A percentile compares a stretch with the other conserved stretches of the same genome.
Conservation (phyloP, 2,888 invertebrate genomes). For the Odontomyia ornata region DNA sequence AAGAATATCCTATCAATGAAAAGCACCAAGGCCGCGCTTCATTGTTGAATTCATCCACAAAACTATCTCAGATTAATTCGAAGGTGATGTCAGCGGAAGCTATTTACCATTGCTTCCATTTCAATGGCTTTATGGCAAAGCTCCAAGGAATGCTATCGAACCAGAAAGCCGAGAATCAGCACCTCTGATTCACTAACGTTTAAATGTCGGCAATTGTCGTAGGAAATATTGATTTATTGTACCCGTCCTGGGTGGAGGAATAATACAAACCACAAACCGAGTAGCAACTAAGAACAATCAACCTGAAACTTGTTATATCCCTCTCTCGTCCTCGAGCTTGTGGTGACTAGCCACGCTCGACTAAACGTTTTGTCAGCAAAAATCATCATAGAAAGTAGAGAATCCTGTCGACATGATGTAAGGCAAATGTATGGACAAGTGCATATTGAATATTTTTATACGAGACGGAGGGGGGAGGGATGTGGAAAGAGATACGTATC, state of each 20-base stretch:
- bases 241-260: not conserved
- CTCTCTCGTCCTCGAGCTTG: no score
- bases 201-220: conserved; percentile 13
- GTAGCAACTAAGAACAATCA: no score
- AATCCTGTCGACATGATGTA: not conserved
- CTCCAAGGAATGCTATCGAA: conserved; percentile 8
- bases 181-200: not conserved
- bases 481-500: no score
- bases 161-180: conserved; percentile 6
- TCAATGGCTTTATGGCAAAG: not conserved
- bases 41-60: not conserved
- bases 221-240: conserved; percentile 21
- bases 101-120: not conserved
- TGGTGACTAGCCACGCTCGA: not conserved
- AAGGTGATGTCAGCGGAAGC: not conserved
- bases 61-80: not conserved
- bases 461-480: no score
- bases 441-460: not conserved
- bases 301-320: no score
- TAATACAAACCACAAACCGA: no score
- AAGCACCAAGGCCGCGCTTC: not conserved
- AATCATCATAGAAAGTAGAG: not conserved
- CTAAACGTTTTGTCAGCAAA: not conserved
- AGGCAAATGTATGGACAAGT: conserved; percentile 17
- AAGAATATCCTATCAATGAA: no score